Percentiles rank a stretch among this genome's conserved stretches.
Evolutionary conservation across 2,113 vertebrate species (phyloP).

Genomic region (Mormoops blainvillei): DNA sequence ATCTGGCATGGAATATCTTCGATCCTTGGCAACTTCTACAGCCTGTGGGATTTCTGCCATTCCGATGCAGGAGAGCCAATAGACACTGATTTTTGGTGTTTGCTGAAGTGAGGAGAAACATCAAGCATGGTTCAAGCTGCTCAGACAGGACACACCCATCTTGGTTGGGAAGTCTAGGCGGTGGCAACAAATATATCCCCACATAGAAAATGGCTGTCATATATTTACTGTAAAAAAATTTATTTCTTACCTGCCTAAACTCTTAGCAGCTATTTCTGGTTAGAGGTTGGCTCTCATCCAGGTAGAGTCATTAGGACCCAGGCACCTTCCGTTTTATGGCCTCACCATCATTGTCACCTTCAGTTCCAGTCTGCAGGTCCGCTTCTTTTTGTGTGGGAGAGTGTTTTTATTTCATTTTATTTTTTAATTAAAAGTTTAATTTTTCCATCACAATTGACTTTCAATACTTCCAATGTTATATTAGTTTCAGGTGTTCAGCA

Average conservation of each 20-base stretch:
- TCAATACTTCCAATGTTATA: background rate
- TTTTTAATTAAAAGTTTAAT: background rate
- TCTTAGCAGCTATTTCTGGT: background rate
- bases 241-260: background rate
- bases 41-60: background rate
- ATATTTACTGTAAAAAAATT: background rate
- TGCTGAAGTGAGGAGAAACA: background rate
- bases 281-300: background rate
- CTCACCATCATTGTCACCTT: background rate
- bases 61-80: background rate
- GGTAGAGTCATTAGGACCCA: background rate
- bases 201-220: background rate
- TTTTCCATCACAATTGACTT: background rate
- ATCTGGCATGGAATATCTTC: background rate
- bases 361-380: background rate
- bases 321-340: background rate
- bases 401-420: background rate
- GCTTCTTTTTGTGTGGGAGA: background rate
- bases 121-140: background rate
- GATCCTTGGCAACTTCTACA: background rate
- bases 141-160: background rate
- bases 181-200: background rate
- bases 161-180: background rate
- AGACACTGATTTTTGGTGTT: background rate
- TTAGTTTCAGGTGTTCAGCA: background rate